Percentiles rank a stretch among this genome's conserved stretches.
Conservation (phyloP, 2,113 vertebrate genomes). For the Heloderma charlesbogerti region DNA sequence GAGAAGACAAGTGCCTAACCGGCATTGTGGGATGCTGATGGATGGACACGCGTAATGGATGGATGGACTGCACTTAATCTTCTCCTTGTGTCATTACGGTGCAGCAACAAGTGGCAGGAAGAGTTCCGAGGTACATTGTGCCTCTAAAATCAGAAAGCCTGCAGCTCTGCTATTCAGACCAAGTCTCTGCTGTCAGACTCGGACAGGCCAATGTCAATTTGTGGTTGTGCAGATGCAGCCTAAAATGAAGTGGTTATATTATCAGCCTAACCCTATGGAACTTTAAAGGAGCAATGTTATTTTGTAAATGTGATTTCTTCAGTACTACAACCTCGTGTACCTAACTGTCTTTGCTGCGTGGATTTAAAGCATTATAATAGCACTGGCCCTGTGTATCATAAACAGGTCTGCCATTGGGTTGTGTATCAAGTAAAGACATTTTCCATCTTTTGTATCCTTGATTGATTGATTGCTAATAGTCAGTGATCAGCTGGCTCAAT, state of each 20-base stretch:
- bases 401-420: neutral
- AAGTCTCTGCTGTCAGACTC: too few species aligned
- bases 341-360: neutral
- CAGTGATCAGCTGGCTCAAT: neutral
- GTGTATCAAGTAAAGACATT: neutral
- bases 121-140: neutral
- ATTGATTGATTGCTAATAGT: neutral
- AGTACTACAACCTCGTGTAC: neutral
- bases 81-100: neutral
- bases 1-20: neutral
- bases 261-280: neutral
- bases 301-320: neutral
- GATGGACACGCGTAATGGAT: neutral
- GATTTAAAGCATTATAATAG: neutral
- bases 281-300: neutral
- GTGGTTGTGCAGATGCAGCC: neutral
- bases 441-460: neutral
- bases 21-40: neutral
- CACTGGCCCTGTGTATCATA: neutral
- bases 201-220: neutral
- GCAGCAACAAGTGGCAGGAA: neutral
- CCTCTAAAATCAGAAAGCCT: neutral
- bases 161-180: neutral
- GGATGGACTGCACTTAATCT: neutral
- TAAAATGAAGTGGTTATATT: neutral